Conservation (phyloP, 1,140 invertebrate genomes). For the Lithobius niger region DNA sequence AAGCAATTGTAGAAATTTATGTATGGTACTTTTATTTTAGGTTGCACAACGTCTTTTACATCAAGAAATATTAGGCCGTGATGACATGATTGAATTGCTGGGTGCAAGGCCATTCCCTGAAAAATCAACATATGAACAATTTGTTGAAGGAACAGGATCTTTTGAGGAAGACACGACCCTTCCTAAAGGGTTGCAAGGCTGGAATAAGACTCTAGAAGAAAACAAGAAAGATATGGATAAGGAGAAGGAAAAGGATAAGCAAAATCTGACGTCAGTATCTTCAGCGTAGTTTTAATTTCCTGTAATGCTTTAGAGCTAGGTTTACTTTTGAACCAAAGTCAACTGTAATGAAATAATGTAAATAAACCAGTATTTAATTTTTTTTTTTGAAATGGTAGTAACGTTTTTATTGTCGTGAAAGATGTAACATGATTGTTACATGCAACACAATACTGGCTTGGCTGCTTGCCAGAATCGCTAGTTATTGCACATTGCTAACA, state of each 20-base stretch:
- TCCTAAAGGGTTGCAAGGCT: constrained; percentile 88
- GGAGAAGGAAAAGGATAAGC: not conserved
- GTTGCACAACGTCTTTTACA: constrained; percentile 88
- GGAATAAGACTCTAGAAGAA: constrained; percentile 49
- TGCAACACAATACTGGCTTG: no score
- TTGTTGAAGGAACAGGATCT: constrained; percentile 96
- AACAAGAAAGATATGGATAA: not conserved
- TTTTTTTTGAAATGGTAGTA: no score
- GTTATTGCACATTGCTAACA: no score
- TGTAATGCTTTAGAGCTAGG: no score
- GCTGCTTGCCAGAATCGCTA: no score
- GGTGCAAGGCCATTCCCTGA: constrained; percentile 92
- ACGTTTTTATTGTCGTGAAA: no score
- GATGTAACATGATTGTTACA: no score
- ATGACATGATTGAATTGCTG: constrained; percentile 95
- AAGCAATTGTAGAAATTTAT: constrained; percentile 5
- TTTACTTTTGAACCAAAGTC: no score
- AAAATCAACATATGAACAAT: constrained; percentile 98
- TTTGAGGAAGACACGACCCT: constrained; percentile 91
- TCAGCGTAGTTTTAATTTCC: no score
- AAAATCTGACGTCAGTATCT: no score
- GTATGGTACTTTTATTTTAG: constrained; percentile 32
- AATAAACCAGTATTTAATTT: no score
- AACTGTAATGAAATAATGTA: no score
- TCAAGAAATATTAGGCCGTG: constrained; percentile 87